phyloP scores from a whole-genome alignment of 1,140 invertebrate species.

The Metopolophium dirhodum region DNA sequence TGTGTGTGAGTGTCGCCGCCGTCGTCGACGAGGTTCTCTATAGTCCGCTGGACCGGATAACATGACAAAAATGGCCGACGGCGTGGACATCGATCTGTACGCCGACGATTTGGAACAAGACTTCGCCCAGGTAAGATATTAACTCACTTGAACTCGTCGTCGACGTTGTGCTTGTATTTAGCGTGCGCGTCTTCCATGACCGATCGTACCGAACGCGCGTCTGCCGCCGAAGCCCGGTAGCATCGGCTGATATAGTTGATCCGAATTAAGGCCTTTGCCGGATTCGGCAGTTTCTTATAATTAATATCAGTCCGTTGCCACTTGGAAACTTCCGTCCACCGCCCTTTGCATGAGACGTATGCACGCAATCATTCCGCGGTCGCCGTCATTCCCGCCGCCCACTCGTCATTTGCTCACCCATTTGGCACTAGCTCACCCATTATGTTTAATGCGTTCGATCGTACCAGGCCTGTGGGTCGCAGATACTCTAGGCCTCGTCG shows the following conservation, averaged over 20 bases:
- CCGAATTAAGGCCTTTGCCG: background rate
- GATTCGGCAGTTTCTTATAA: background rate
- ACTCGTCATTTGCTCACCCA: background rate
- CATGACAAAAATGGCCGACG: slow-evolving; percentile 84
- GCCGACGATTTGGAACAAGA: slow-evolving; percentile 94
- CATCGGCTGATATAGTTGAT: background rate
- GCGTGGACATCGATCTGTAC: slow-evolving; percentile 95
- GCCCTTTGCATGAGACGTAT: background rate
- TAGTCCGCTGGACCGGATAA: background rate
- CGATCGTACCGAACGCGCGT: background rate
- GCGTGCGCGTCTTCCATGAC: background rate
- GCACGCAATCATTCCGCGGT: background rate
- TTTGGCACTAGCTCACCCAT: background rate
- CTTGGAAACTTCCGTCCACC: too few relatives aligned
- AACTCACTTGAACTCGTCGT: background rate
- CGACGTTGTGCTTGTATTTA: background rate
- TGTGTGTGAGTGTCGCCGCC: background rate
- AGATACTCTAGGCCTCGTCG: background rate
- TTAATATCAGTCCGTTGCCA: too few relatives aligned
- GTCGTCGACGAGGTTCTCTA: slow-evolving; percentile 17
- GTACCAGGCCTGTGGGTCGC: background rate
- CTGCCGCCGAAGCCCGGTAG: background rate
- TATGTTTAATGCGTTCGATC: background rate
- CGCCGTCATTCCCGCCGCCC: background rate
- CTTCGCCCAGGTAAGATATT: slow-evolving; percentile 79